Evolutionary conservation across 2,113 vertebrate species (phyloP).

Genomic region (Boulengeromyrus knoepffleri): DNA sequence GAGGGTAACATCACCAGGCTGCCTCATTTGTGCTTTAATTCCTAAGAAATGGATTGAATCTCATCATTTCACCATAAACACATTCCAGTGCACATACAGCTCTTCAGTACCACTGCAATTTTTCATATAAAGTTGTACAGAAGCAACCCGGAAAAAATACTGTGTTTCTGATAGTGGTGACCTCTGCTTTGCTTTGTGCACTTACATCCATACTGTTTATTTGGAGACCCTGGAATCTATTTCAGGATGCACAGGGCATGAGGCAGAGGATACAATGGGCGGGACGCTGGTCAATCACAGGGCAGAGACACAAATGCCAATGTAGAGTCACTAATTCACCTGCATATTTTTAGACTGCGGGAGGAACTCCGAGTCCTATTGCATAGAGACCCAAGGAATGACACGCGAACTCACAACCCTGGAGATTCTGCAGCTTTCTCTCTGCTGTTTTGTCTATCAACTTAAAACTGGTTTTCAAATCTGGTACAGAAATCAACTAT

Average conservation of each 20-base stretch:
- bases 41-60: not conserved
- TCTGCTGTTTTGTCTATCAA: not conserved
- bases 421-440: not conserved
- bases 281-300: not conserved
- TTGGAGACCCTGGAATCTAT: not conserved
- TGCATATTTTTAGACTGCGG: not conserved
- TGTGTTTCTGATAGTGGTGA: not conserved
- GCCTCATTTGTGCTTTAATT: not conserved
- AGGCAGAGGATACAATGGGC: not conserved
- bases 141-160: not conserved
- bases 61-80: not conserved
- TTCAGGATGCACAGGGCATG: not conserved
- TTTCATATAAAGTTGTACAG: not conserved
- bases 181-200: not conserved
- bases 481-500: not conserved
- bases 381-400: not conserved
- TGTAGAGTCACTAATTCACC: not conserved
- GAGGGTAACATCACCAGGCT: not conserved
- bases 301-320: not conserved
- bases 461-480: not conserved
- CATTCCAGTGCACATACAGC: not conserved
- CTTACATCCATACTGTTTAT: slow-evolving; percentile 1
- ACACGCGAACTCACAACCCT: not conserved
- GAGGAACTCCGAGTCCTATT: not conserved
- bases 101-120: not conserved